Evolutionary conservation across 1,140 invertebrate genomes (phyloP).

Genomic region (Papilio helenus): DNA sequence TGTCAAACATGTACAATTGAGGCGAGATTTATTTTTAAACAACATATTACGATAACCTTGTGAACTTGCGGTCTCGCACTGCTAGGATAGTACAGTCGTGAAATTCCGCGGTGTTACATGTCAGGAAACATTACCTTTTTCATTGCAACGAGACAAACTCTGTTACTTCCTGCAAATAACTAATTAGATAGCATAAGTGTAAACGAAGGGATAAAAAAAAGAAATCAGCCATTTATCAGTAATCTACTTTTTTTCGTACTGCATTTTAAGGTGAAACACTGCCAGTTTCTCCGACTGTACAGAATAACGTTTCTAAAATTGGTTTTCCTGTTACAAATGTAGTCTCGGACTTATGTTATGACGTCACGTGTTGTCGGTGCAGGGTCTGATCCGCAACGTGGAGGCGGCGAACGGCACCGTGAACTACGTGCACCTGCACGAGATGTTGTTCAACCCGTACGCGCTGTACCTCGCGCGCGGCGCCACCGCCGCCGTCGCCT

Average conservation of each 20-base stretch:
- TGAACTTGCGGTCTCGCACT: neutral
- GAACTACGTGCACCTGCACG: slow-evolving; percentile 89
- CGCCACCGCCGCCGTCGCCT: slow-evolving; percentile 79
- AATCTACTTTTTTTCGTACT: too few relatives aligned
- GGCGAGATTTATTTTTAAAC: neutral
- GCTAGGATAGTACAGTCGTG: neutral
- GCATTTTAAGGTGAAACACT: too few relatives aligned
- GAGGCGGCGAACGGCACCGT: slow-evolving; percentile 84
- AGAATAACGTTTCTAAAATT: too few relatives aligned
- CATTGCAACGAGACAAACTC: too few relatives aligned
- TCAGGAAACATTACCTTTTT: too few relatives aligned
- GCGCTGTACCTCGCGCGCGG: slow-evolving; percentile 86
- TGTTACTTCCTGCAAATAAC: too few relatives aligned
- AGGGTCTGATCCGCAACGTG: slow-evolving; percentile 86
- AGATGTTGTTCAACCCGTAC: slow-evolving; percentile 93
- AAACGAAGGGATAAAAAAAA: too few relatives aligned
- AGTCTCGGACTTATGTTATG: neutral
- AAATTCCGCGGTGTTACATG: too few relatives aligned
- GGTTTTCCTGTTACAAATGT: neutral
- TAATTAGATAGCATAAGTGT: too few relatives aligned
- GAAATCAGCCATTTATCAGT: too few relatives aligned
- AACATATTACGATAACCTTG: neutral
- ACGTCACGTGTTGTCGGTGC: neutral
- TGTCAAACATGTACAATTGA: neutral
- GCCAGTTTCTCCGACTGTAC: too few relatives aligned